Conservation (phyloP, 2,113 vertebrate species). For the Corythoichthys haematopterus region DNA sequence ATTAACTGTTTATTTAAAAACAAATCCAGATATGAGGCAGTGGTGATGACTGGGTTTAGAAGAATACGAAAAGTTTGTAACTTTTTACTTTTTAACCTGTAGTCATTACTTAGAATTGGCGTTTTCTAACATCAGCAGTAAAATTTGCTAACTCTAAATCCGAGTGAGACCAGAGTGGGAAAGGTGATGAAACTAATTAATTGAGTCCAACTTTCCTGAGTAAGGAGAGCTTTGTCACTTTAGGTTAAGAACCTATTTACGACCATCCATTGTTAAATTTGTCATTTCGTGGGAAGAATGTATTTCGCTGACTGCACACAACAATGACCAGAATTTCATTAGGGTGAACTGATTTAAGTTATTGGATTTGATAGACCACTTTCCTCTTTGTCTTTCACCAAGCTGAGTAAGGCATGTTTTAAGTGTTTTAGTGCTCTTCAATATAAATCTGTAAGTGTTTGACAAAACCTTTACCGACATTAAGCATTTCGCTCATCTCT, state of each 20-base stretch:
- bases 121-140: conserved; percentile 16
- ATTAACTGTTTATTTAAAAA: too few relatives aligned
- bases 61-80: conserved; percentile 1
- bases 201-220: conserved; percentile 4
- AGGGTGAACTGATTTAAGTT: background rate
- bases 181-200: conserved; percentile 8
- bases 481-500: too few relatives aligned
- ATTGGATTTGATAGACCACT: background rate
- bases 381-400: background rate
- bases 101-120: conserved; percentile 19
- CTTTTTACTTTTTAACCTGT: background rate
- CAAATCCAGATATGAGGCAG: background rate
- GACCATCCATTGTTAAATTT: background rate
- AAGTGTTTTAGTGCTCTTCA: background rate
- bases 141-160: conserved; percentile 7
- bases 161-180: background rate
- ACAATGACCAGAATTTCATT: background rate
- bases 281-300: conserved; percentile 1
- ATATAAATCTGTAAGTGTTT: too few relatives aligned
- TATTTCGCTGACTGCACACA: background rate
- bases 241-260: conserved; percentile 1
- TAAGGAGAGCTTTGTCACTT: background rate
- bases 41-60: background rate
- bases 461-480: too few relatives aligned
- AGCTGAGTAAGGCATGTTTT: background rate